Evolutionary conservation across 2,888 invertebrate genomes (phyloP), one percentile per base, ranked within the genome.

Genomic region (Lamellibrachia satsuma): DNA sequence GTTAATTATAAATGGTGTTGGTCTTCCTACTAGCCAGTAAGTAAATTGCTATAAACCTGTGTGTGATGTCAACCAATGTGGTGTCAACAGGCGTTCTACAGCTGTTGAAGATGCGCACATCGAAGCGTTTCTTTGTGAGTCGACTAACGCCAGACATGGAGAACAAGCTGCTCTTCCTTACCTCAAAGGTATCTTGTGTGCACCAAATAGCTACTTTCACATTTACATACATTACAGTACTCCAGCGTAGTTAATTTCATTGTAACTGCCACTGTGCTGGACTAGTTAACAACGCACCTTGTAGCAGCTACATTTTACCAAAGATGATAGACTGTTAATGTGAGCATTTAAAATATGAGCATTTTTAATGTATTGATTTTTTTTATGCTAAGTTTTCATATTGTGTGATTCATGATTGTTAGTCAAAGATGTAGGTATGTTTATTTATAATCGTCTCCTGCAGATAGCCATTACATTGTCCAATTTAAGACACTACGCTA

Each of bases 111-210:
- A 98, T 98, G 55, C 97, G 98, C 96, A 98, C 98, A n/a, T 98
- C 98, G 3, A 97, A 98, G 93, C 97, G 98, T 96, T 98, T 98
- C 96, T 97, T 98, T 92, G 98, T 98, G 95, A 98, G 98, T 51
- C 97, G 98, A 94, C 97, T 99, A 52, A 98, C 98, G 9, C 98
- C 98, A 7, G 98, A 98, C 95, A 98, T 99, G 98, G 98, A 99
- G 96, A 97, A 98, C 95, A 99, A 99, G 97, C 97, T 99, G 92
- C 98, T 98, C 22, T 99, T 98, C 96, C 97, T 99, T 52, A 98
- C 98, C 7, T 95, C 96, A 9, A 96, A 96, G 94, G 96, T 96
- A 75, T 6, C 75, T 22, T 75, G 75, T 75, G 15, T 75, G 22
- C 75, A 75, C 6, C 75, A 75, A 22, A 75, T 75, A 15, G 75